Conservation (phyloP, 1,140 invertebrate genomes). For the Littorina saxatilis region DNA sequence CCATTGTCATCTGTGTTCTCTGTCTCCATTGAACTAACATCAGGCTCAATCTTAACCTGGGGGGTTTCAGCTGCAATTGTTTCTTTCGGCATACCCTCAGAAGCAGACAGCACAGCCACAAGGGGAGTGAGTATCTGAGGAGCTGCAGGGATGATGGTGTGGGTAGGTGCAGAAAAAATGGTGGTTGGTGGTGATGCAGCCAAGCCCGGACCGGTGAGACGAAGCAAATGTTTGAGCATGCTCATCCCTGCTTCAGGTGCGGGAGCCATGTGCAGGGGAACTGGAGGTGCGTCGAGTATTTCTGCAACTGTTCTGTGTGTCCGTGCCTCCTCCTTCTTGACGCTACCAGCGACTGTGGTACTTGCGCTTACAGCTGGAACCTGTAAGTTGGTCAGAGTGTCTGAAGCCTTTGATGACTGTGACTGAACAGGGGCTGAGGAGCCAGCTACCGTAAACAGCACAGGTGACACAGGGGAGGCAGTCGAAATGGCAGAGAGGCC, state of each 20-base stretch:
- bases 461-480: not conserved
- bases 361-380: not conserved
- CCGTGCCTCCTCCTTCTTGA: not conserved
- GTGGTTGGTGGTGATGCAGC: not conserved
- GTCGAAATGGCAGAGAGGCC: not conserved
- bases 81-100: not conserved
- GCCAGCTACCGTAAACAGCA: not conserved
- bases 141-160: not conserved
- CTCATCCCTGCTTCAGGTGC: constrained; percentile 21
- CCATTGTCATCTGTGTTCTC: not conserved
- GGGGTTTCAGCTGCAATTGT: not conserved
- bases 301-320: not conserved
- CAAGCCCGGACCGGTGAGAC: constrained; percentile 13
- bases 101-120: not conserved
- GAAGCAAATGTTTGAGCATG: constrained; percentile 34
- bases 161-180: not conserved
- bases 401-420: not conserved
- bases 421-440: not conserved
- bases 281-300: too few relatives aligned
- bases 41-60: not conserved
- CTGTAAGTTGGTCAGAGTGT: not conserved
- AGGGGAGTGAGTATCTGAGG: not conserved
- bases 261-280: not conserved
- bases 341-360: not conserved
- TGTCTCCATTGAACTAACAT: not conserved